A percentile compares a stretch with the other conserved stretches of the same genome.
Evolutionary conservation across 2,797 vertebrate species (phyloP).

Genomic region (Crocidura indochinensis): DNA sequence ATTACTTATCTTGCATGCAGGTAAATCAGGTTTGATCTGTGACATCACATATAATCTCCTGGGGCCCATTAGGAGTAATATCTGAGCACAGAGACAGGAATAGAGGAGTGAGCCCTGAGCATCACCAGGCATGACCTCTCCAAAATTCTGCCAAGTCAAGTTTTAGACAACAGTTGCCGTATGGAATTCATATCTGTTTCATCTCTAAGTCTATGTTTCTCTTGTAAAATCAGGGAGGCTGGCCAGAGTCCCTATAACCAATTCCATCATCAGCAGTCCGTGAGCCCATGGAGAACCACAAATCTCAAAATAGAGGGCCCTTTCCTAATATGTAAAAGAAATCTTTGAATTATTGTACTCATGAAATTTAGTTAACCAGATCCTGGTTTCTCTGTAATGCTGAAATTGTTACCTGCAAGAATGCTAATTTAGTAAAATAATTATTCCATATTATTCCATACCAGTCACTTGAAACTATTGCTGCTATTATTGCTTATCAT

Average conservation of each 20-base stretch:
- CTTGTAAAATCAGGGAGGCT: not conserved
- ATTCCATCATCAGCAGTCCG: not conserved
- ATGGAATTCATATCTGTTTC: not conserved
- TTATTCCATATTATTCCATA: not conserved
- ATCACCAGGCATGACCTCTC: no score
- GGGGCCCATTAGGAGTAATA: no score
- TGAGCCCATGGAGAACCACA: not conserved
- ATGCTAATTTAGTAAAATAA: not conserved
- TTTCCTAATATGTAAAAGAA: not conserved
- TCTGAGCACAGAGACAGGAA: no score
- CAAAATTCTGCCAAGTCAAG: not conserved
- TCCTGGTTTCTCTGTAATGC: not conserved
- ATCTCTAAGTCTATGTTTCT: slow-evolving; percentile 17
- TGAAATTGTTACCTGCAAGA: not conserved
- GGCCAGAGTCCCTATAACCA: not conserved
- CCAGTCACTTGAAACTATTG: not conserved
- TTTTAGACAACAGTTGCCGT: not conserved
- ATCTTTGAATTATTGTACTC: slow-evolving; percentile 2
- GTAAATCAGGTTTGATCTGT: no score
- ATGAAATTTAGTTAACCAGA: slow-evolving; percentile 8
- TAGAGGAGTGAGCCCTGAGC: no score
- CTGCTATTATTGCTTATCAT: not conserved
- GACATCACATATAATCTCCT: no score
- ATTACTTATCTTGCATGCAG: no score
- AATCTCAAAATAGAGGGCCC: not conserved